Evolutionary conservation across 2,888 invertebrate species (phyloP).

Genomic region (Apotomis betuletana): DNA sequence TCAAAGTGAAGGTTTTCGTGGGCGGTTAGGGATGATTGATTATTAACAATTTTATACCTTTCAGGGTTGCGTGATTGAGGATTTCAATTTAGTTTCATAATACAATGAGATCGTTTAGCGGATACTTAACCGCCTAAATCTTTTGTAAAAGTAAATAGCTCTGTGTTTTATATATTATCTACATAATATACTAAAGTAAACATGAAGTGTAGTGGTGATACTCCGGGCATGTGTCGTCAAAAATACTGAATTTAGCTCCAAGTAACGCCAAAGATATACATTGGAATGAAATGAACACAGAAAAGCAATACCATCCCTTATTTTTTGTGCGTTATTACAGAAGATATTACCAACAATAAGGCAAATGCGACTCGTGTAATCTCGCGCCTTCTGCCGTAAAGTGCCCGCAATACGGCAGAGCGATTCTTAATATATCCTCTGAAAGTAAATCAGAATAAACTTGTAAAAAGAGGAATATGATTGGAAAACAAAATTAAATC

Average conservation of each 20-base stretch:
- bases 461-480: constrained; percentile 20
- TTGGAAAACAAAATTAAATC: constrained; percentile 28
- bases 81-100: constrained; percentile 27
- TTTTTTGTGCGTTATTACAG: constrained; percentile 3
- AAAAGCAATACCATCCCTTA: background rate
- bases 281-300: background rate
- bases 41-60: constrained; percentile 32
- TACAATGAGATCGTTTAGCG: background rate
- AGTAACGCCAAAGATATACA: background rate
- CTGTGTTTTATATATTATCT: too few species aligned
- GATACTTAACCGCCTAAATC: too few species aligned
- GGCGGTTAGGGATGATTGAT: constrained; percentile 39
- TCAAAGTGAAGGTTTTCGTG: constrained; percentile 31
- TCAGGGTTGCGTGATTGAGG: constrained; percentile 31
- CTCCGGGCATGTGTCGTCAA: too few species aligned
- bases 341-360: constrained; percentile 13
- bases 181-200: too few species aligned
- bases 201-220: too few species aligned
- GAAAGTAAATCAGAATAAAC: constrained; percentile 30
- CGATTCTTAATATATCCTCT: constrained; percentile 30
- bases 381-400: constrained; percentile 15
- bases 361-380: constrained; percentile 14
- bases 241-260: too few species aligned
- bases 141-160: too few species aligned
- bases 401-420: constrained; percentile 21